Conservation (phyloP, 2,113 vertebrate species). For the Raja brachyura region DNA sequence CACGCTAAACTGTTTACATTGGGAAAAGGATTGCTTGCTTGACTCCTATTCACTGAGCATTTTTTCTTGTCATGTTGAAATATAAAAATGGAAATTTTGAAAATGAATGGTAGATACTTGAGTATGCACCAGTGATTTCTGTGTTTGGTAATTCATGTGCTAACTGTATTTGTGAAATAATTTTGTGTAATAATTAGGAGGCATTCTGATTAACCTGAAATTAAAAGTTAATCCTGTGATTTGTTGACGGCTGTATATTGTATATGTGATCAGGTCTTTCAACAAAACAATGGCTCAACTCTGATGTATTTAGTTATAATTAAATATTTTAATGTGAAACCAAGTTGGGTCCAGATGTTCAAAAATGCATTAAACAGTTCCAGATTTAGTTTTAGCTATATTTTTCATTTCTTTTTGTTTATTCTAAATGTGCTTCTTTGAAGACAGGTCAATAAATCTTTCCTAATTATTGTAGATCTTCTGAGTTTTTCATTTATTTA, state of each 20-base stretch:
- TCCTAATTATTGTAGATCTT: neutral
- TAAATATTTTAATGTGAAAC: constrained; percentile 29
- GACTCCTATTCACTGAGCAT: neutral
- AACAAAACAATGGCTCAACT: constrained; percentile 19
- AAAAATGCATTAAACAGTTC: constrained; percentile 25
- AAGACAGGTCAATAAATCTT: constrained; percentile 33
- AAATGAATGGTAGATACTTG: constrained; percentile 25
- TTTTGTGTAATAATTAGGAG: constrained; percentile 30
- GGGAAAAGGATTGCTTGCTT: neutral
- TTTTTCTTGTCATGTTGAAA: constrained; percentile 22
- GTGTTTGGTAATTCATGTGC: constrained; percentile 35
- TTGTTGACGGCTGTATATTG: constrained; percentile 34
- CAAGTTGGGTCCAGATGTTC: neutral
- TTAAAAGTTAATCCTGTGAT: constrained; percentile 8
- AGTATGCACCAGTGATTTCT: constrained; percentile 11
- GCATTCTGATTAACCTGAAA: constrained; percentile 21
- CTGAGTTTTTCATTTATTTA: neutral
- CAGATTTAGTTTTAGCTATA: constrained; percentile 19
- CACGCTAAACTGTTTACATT: constrained; percentile 28
- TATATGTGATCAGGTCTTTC: constrained; percentile 33
- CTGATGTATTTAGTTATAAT: constrained; percentile 18
- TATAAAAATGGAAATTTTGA: constrained; percentile 15
- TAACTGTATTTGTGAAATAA: neutral
- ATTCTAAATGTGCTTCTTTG: neutral
- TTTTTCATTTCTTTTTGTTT: neutral